These are phyloP conservation scores for Macrobrachium nipponense DNA, from an alignment of 1,140 invertebrate genomes.

Conservation along the genomic window DNA sequence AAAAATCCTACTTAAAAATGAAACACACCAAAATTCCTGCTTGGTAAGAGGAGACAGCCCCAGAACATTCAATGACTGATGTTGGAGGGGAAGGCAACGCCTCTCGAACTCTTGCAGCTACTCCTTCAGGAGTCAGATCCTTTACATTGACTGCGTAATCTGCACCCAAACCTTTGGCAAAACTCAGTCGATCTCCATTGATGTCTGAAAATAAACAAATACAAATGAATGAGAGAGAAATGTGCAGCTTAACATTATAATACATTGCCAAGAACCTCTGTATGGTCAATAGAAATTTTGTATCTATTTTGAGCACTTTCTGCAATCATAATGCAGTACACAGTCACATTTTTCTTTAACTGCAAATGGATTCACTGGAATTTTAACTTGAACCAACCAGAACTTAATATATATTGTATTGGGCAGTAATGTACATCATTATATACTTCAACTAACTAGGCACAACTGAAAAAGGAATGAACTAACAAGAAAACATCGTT, in stretches of 20 bases:
- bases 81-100: slow-evolving; percentile 78
- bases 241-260: neutral
- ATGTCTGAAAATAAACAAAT: slow-evolving; percentile 64
- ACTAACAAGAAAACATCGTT: too few species aligned
- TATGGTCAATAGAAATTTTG: too few species aligned
- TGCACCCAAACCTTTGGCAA: slow-evolving; percentile 71
- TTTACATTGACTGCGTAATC: slow-evolving; percentile 65
- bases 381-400: too few species aligned
- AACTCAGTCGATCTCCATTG: slow-evolving; percentile 67
- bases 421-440: too few species aligned
- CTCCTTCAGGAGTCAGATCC: slow-evolving; percentile 70
- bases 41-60: slow-evolving; percentile 81
- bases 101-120: slow-evolving; percentile 75
- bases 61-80: slow-evolving; percentile 87
- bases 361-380: too few species aligned
- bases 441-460: too few species aligned
- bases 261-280: neutral
- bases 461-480: too few species aligned
- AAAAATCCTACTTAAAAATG: neutral
- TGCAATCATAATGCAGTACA: too few species aligned
- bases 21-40: slow-evolving; percentile 80
- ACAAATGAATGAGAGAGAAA: neutral
- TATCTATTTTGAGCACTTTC: too few species aligned
- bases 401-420: too few species aligned
- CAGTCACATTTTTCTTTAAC: too few species aligned